These are phyloP conservation scores for Nannobrachium achirus DNA, from an alignment of 2,113 vertebrate species.

Conservation along the genomic window DNA sequence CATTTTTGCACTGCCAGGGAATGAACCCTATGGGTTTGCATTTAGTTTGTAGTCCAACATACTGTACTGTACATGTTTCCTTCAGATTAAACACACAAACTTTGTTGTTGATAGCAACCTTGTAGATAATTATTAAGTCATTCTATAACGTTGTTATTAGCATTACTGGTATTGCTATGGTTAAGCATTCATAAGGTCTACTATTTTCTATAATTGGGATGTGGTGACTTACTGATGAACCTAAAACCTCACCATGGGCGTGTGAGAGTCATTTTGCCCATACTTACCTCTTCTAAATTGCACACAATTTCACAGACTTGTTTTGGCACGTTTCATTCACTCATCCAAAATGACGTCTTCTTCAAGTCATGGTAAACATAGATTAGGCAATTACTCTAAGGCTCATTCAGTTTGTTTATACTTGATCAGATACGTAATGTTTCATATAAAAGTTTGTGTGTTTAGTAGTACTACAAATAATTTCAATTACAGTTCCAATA, in stretches of 20 bases:
- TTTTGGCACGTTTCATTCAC: slow-evolving; percentile 57
- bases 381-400: slow-evolving; percentile 3
- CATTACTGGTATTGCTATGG: too few relatives aligned
- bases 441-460: neutral
- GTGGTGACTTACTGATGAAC: slow-evolving; percentile 27
- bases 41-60: neutral
- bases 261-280: slow-evolving; percentile 30
- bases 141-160: too few relatives aligned
- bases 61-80: too few relatives aligned
- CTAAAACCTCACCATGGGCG: slow-evolving; percentile 36
- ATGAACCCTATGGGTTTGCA: neutral
- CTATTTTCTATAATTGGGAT: slow-evolving; percentile 33
- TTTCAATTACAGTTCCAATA: too few relatives aligned
- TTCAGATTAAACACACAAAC: neutral
- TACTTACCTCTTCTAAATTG: slow-evolving; percentile 34
- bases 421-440: slow-evolving; percentile 9
- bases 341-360: slow-evolving; percentile 18
- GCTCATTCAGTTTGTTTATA: neutral
- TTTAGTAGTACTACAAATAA: too few relatives aligned
- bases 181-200: too few relatives aligned
- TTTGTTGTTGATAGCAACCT: neutral
- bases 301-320: slow-evolving; percentile 51
- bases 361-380: slow-evolving; percentile 23
- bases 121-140: too few relatives aligned
- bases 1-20: neutral